Conservation (phyloP, 2,888 invertebrate species). For the Apodemia duryi region DNA sequence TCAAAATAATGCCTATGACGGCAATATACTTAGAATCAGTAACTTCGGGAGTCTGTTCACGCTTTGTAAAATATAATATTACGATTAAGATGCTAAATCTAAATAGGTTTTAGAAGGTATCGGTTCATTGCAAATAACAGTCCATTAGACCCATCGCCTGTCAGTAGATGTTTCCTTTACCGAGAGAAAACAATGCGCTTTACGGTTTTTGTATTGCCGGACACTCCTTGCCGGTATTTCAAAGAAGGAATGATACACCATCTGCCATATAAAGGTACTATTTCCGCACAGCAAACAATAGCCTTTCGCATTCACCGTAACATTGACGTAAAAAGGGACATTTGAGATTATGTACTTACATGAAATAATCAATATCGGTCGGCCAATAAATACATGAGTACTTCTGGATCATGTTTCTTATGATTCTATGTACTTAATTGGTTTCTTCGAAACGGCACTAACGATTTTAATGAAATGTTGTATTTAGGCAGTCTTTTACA, state of each 20-base stretch:
- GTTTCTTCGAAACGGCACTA: too few relatives aligned
- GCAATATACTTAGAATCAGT: background rate
- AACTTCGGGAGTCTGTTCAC: background rate
- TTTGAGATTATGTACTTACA: background rate
- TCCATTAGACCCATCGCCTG: constrained; percentile 61
- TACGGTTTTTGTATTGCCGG: constrained; percentile 61
- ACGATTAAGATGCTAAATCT: constrained; percentile 2
- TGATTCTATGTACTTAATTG: too few relatives aligned
- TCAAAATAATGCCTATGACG: background rate
- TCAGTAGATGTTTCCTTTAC: constrained; percentile 56
- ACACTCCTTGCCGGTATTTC: constrained; percentile 50
- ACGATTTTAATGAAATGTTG: too few relatives aligned
- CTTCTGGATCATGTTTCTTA: too few relatives aligned
- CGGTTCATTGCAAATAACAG: constrained; percentile 55
- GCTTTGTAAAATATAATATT: background rate
- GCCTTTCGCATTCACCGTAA: constrained; percentile 31
- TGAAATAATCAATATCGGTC: background rate
- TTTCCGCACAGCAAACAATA: constrained; percentile 45
- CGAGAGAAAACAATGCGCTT: constrained; percentile 62
- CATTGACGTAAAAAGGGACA: constrained; percentile 1
- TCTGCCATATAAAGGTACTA: constrained; percentile 39
- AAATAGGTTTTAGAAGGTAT: constrained; percentile 37
- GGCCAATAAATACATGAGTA: too few relatives aligned
- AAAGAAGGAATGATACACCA: constrained; percentile 55
- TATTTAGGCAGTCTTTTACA: too few relatives aligned